Percentiles rank a stretch among this genome's conserved stretches.
phyloP scores from a whole-genome alignment of 2,888 invertebrate genomes.

The Conomelus anceps region DNA sequence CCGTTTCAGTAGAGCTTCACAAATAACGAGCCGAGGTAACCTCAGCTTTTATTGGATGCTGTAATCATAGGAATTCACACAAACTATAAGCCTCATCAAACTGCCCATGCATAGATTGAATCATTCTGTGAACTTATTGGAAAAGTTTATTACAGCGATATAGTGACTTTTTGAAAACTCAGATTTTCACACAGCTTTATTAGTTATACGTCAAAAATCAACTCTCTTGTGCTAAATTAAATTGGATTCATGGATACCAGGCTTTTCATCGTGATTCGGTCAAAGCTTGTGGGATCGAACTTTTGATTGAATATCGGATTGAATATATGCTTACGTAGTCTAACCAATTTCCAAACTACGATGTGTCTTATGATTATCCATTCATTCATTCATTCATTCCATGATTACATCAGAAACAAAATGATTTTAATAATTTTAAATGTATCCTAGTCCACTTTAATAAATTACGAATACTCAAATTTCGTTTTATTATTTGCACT shows the following conservation, averaged over 20 bases:
- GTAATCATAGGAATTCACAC: no score
- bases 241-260: neutral
- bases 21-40: no score
- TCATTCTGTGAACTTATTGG: neutral
- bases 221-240: neutral
- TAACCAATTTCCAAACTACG: no score
- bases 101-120: neutral
- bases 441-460: no score
- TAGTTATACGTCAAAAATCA: neutral
- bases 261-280: neutral
- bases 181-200: neutral
- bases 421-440: no score
- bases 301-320: neutral
- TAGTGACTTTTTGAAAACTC: neutral
- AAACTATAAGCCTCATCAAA: neutral
- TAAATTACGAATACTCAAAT: no score
- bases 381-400: neutral
- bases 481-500: no score
- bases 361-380: neutral
- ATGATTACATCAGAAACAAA: no score
- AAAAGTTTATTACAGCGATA: neutral
- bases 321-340: no score
- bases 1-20: no score
- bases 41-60: neutral
- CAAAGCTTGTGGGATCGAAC: neutral